Conservation (phyloP, 2,888 invertebrate species). For the Lasioglossum oenotherae region DNA sequence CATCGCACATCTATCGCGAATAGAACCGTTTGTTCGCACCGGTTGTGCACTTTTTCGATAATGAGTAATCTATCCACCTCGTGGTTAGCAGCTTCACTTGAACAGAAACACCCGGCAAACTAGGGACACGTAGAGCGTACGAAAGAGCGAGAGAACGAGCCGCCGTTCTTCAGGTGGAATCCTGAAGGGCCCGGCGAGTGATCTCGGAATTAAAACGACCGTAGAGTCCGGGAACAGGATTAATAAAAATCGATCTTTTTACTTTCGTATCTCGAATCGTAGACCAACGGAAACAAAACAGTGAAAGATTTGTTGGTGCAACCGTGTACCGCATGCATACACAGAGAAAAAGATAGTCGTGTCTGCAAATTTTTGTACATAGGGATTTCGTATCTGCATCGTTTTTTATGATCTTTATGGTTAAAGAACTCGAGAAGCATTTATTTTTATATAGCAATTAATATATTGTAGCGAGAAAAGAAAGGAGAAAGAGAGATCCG, state of each 20-base stretch:
- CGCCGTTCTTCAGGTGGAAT: constrained; percentile 49
- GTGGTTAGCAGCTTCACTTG: constrained; percentile 45
- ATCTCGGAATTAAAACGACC: not conserved
- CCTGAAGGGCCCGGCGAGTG: constrained; percentile 44
- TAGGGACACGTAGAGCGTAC: not conserved
- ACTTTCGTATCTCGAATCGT: constrained; percentile 14
- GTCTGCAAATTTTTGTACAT: constrained; percentile 47
- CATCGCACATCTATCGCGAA: not conserved
- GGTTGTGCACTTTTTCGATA: not conserved
- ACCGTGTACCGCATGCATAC: constrained; percentile 33
- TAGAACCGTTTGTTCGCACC: constrained; percentile 28
- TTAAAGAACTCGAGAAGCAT: constrained; percentile 74
- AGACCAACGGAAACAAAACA: not conserved
- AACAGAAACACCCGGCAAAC: not conserved
- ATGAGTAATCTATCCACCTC: constrained; percentile 21
- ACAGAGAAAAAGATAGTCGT: constrained; percentile 7
- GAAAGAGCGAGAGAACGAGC: constrained; percentile 20
- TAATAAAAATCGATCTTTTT: not conserved
- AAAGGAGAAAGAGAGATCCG: constrained; percentile 43
- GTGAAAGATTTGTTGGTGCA: constrained; percentile 5
- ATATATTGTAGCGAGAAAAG: constrained; percentile 49
- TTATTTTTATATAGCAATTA: constrained; percentile 80
- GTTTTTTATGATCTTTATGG: constrained; percentile 75
- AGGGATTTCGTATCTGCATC: constrained; percentile 60
- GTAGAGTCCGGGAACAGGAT: not conserved